phyloP scores from a whole-genome alignment of 2,888 invertebrate genomes.

The Disparrhopalites patrizii region DNA sequence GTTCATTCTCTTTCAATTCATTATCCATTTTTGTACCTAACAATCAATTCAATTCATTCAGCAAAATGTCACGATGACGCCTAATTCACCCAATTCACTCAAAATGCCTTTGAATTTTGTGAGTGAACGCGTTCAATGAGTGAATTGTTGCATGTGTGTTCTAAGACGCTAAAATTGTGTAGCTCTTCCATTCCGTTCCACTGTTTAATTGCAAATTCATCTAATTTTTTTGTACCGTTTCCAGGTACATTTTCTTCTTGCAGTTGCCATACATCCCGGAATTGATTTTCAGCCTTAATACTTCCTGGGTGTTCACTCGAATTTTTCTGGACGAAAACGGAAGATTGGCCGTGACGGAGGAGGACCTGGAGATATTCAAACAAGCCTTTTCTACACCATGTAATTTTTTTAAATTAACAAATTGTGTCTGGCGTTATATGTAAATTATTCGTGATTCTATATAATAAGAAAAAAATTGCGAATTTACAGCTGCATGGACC shows the following conservation, averaged over 20 bases:
- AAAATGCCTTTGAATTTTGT: no score
- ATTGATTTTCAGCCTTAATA: constrained; percentile 52
- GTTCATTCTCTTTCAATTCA: no score
- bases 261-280: constrained; percentile 53
- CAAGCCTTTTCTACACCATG: constrained; percentile 59
- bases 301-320: constrained; percentile 52
- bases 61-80: no score
- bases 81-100: no score
- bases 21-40: no score
- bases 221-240: constrained; percentile 18
- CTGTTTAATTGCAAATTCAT: background rate
- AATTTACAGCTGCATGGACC: constrained; percentile 56
- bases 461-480: constrained; percentile 5
- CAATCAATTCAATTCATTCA: no score
- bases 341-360: constrained; percentile 50
- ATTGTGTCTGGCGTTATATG: background rate
- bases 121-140: no score
- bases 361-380: constrained; percentile 60
- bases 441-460: constrained; percentile 6
- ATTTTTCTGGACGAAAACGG: constrained; percentile 50
- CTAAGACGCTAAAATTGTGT: no score
- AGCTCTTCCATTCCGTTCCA: no score
- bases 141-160: no score
- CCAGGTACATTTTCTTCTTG: constrained; percentile 53
- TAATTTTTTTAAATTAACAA: constrained; percentile 50